Conservation (phyloP, 2,113 vertebrate species). For the Illadopsis cleaveri region DNA sequence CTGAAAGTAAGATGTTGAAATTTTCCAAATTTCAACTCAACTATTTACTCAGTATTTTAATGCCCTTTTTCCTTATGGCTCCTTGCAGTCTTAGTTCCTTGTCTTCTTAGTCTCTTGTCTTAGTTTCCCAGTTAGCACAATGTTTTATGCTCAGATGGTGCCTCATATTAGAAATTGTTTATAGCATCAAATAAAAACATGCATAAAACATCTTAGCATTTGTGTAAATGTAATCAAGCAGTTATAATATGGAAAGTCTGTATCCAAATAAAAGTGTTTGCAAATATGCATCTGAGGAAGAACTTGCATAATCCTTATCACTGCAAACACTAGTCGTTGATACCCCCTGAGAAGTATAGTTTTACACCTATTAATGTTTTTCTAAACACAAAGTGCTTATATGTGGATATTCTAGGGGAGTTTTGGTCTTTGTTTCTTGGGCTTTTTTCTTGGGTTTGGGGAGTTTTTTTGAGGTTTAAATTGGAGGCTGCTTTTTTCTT, state of each 20-base stretch:
- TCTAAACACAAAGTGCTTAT: background rate
- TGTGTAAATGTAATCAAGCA: background rate
- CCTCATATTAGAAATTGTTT: background rate
- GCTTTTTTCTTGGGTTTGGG: background rate
- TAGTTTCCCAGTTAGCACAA: background rate
- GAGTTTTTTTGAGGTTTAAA: background rate
- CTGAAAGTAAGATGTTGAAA: background rate
- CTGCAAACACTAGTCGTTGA: background rate
- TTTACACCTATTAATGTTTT: background rate
- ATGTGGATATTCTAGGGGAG: background rate
- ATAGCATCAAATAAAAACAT: background rate
- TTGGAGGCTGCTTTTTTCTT: background rate
- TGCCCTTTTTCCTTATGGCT: background rate
- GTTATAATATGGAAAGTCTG: background rate
- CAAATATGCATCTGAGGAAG: background rate
- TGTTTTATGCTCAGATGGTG: background rate
- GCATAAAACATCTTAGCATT: conserved; percentile 9
- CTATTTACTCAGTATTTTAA: background rate
- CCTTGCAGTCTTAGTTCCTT: background rate
- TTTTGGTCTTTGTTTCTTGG: background rate
- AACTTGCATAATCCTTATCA: background rate
- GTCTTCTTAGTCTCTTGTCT: background rate
- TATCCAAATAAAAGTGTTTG: background rate
- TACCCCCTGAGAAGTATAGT: background rate
- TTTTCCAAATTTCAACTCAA: background rate